These are phyloP conservation scores for Xenentodon cancila DNA, from an alignment of 2,797 vertebrate species.

Conservation along the genomic window DNA sequence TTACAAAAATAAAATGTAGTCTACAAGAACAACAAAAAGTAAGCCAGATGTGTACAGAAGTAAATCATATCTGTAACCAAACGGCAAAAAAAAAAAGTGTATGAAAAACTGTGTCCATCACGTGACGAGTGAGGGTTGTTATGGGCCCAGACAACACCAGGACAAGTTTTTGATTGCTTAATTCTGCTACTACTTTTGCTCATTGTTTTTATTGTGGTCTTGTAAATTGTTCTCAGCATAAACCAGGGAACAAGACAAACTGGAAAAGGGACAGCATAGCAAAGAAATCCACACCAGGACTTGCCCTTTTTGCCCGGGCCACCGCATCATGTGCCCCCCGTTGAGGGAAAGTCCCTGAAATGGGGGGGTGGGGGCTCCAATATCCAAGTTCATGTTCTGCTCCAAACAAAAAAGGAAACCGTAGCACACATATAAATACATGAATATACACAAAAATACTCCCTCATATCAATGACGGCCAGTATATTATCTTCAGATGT, in stretches of 20 bases:
- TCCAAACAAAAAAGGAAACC: not conserved
- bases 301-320: slow-evolving; percentile 46
- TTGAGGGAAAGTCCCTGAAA: slow-evolving; percentile 82
- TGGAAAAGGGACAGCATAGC: slow-evolving; percentile 59
- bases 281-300: slow-evolving; percentile 76
- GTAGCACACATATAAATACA: too few relatives aligned
- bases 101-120: too few relatives aligned
- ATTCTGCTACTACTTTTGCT: too few relatives aligned
- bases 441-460: too few relatives aligned
- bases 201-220: not conserved
- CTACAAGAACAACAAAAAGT: not conserved
- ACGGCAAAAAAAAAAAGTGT: too few relatives aligned
- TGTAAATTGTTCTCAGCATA: slow-evolving; percentile 31
- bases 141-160: too few relatives aligned
- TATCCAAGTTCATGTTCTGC: slow-evolving; percentile 38
- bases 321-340: slow-evolving; percentile 47
- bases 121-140: too few relatives aligned
- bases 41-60: too few relatives aligned
- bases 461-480: too few relatives aligned
- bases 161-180: too few relatives aligned
- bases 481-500: too few relatives aligned
- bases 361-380: slow-evolving; percentile 56
- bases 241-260: slow-evolving; percentile 41
- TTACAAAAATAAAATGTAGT: slow-evolving; percentile 2
- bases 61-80: too few relatives aligned